Conservation (phyloP, 2,888 invertebrate genomes). For the Chrysolina oricalcia region DNA sequence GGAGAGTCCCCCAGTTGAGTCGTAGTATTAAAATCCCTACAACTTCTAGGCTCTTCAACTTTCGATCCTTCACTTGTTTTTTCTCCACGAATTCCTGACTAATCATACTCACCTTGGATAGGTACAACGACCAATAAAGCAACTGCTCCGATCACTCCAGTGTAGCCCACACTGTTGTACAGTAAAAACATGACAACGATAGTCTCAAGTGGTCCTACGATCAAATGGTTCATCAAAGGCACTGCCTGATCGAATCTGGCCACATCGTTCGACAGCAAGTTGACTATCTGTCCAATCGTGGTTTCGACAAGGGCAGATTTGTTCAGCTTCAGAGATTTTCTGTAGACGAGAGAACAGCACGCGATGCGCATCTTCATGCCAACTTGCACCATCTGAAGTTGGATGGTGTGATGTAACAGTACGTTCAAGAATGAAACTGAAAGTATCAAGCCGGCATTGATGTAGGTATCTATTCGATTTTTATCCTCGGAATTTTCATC, state of each 20-base stretch:
- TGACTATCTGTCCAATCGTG: constrained; percentile 76
- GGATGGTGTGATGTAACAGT: constrained; percentile 81
- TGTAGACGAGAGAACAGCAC: constrained; percentile 40
- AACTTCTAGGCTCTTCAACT: too few relatives aligned
- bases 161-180: constrained; percentile 67
- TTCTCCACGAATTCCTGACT: not conserved
- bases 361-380: constrained; percentile 85
- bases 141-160: constrained; percentile 68
- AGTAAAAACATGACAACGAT: constrained; percentile 74
- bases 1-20: too few relatives aligned
- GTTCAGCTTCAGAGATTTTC: constrained; percentile 78
- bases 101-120: constrained; percentile 57
- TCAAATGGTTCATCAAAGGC: constrained; percentile 47
- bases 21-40: too few relatives aligned
- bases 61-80: too few relatives aligned
- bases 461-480: constrained; percentile 74
- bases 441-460: constrained; percentile 72
- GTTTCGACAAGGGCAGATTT: constrained; percentile 89
- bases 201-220: constrained; percentile 73
- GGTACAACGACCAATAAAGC: constrained; percentile 66
- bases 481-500: constrained; percentile 18
- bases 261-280: constrained; percentile 86
- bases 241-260: constrained; percentile 81
- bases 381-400: constrained; percentile 87
- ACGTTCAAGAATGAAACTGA: constrained; percentile 82